Evolutionary conservation across 2,113 vertebrate species (phyloP), one percentile per base, ranked within the genome.

Genomic region (Melanerpes aurifrons): DNA sequence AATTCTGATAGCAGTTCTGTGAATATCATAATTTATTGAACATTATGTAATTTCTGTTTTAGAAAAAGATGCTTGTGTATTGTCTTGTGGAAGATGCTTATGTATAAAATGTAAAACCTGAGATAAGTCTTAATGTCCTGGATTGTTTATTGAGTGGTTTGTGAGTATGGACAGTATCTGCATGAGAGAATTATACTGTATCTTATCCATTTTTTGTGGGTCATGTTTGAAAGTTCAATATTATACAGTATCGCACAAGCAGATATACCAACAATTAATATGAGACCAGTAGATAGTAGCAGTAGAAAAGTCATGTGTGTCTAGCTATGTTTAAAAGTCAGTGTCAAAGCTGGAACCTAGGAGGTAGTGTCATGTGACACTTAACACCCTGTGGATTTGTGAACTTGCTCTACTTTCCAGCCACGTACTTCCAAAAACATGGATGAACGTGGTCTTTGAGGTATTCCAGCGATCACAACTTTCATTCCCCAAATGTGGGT

Each of bases 391-490:
- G 15, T 31, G 28, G 35, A 32, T 47, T 75, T 1, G 0, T 1
- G 3, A 85, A 53, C n/a, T 74, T 77, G 29, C 19, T 83, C 16
- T 92, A 32, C 61, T 68, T 18, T 70, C 50, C 5, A 12, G 15
- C 59, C 0, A 0, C 6, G 5, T 71, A 15, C 67, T 80, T 83
- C 35, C 63, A 19, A 10, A 35, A 73, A 57, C 7, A 4, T 26
- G 19, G 57, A 17, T 80, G 64, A 86, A 48, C 8, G 0, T 15
- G 5, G 18, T 62, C 35, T 47, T 67, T 3, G 3, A 78, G 35
- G 19, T 69, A 94, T 92, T 79, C 64, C 74, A 15, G 26, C 75
- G 63, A 63, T 66, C 9, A 2, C 57, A 54, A 56, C 50, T 87
- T 79, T 12, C 54, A 7, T 25, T 58, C 17, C 20, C 10, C 15